These are phyloP conservation scores for Microplitis demolitor DNA, from an alignment of 1,140 invertebrate genomes.

Conservation along the genomic window DNA sequence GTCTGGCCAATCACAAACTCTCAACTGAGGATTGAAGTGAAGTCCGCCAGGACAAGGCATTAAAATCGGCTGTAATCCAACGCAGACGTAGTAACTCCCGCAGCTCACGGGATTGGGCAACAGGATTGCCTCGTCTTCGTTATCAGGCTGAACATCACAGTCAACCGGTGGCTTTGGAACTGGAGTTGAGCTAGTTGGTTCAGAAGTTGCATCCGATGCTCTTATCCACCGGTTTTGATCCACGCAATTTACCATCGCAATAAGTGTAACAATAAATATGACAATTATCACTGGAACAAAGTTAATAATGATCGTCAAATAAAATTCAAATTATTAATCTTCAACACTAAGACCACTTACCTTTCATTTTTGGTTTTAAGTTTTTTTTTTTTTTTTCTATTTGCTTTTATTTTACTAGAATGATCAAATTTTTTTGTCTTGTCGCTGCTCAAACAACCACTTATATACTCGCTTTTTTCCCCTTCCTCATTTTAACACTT, in stretches of 20 bases:
- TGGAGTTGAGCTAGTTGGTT: neutral
- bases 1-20: constrained; percentile 64
- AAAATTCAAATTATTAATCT: too few relatives aligned
- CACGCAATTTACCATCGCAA: neutral
- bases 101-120: constrained; percentile 62
- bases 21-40: constrained; percentile 61
- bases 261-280: neutral
- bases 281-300: too few relatives aligned
- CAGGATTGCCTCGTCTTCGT: constrained; percentile 45
- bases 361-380: constrained; percentile 33
- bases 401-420: neutral
- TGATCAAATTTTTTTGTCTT: constrained; percentile 4
- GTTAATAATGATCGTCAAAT: too few relatives aligned
- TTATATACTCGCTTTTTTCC: neutral
- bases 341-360: constrained; percentile 19
- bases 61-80: constrained; percentile 54
- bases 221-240: neutral
- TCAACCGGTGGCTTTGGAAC: constrained; percentile 9
- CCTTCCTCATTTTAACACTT: neutral
- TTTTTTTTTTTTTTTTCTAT: neutral
- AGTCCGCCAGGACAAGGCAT: constrained; percentile 60
- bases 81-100: constrained; percentile 65
- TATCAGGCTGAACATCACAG: constrained; percentile 11
- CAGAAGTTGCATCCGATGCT: neutral
- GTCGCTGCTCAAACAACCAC: neutral